phyloP scores from a whole-genome alignment of 2,797 vertebrate species.

The Vultur gryphus region DNA sequence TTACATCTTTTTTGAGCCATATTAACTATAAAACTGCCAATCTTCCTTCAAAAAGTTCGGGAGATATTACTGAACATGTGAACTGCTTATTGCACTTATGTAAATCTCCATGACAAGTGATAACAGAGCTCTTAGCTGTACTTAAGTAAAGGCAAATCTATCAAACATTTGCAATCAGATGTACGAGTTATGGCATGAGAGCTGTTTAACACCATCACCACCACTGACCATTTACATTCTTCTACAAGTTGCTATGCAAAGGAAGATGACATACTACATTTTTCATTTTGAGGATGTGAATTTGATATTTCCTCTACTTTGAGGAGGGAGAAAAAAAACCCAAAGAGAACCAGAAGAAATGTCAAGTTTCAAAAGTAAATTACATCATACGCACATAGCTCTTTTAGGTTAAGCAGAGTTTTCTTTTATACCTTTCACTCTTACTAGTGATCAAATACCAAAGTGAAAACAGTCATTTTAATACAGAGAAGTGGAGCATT shows the following conservation, averaged over 20 bases:
- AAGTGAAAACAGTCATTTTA: background rate
- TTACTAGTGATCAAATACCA: background rate
- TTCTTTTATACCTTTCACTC: background rate
- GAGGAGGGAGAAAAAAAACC: background rate
- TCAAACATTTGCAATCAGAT: background rate
- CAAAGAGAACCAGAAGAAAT: background rate
- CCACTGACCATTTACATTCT: background rate
- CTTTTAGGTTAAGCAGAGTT: background rate
- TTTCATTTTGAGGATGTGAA: background rate
- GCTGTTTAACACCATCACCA: background rate
- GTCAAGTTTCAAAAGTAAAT: conserved; percentile 19
- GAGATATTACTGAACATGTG: background rate
- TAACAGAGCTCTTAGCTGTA: background rate
- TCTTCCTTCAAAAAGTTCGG: background rate
- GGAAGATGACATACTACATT: background rate
- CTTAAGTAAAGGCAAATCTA: background rate
- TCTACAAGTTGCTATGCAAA: background rate
- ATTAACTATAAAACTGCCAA: background rate
- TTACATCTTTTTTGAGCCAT: background rate
- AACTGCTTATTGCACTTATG: background rate
- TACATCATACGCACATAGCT: background rate
- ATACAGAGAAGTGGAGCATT: background rate
- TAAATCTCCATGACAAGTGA: background rate
- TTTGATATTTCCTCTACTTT: conserved; percentile 12
- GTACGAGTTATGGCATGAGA: background rate